Evolutionary conservation across 2,888 invertebrate genomes (phyloP).

Genomic region (Asteroscopus sphinx): DNA sequence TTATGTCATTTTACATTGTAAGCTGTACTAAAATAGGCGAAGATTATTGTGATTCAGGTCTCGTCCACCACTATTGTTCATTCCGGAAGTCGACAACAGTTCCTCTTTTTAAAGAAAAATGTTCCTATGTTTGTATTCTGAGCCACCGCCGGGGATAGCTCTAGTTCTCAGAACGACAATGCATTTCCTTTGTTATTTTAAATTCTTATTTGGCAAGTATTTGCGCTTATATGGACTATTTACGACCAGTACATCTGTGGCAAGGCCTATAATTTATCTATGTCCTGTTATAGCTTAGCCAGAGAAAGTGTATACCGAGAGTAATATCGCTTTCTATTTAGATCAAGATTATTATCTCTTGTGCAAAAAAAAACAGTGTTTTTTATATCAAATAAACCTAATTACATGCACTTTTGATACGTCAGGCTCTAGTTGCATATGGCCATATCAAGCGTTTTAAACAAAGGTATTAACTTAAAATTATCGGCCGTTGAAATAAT

Average conservation of each 20-base stretch:
- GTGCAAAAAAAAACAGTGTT: too few species aligned
- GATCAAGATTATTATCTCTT: slow-evolving; percentile 38
- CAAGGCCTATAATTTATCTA: slow-evolving; percentile 28
- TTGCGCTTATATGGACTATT: slow-evolving; percentile 32
- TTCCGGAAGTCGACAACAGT: slow-evolving; percentile 64
- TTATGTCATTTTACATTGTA: slow-evolving; percentile 47
- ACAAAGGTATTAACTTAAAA: slow-evolving; percentile 5
- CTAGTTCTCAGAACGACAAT: slow-evolving; percentile 63
- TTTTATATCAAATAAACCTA: too few species aligned
- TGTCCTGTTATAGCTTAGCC: slow-evolving; percentile 38
- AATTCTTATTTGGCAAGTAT: slow-evolving; percentile 42
- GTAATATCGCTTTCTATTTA: slow-evolving; percentile 45
- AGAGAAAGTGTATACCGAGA: slow-evolving; percentile 50
- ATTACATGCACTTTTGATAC: too few species aligned
- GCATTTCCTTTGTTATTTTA: slow-evolving; percentile 61
- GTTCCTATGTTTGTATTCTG: slow-evolving; percentile 53
- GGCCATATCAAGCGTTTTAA: slow-evolving; percentile 11
- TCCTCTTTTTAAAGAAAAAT: slow-evolving; percentile 61
- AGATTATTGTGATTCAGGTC: slow-evolving; percentile 50
- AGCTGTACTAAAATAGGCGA: slow-evolving; percentile 40
- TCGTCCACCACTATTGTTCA: slow-evolving; percentile 61
- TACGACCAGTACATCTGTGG: slow-evolving; percentile 29
- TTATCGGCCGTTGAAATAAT: slow-evolving; percentile 12
- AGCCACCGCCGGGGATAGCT: slow-evolving; percentile 31
- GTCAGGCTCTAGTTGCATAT: too few species aligned